Base-by-base conservation (phyloP, 2,888 invertebrate genomes). In the Eilema caniola region DNA sequence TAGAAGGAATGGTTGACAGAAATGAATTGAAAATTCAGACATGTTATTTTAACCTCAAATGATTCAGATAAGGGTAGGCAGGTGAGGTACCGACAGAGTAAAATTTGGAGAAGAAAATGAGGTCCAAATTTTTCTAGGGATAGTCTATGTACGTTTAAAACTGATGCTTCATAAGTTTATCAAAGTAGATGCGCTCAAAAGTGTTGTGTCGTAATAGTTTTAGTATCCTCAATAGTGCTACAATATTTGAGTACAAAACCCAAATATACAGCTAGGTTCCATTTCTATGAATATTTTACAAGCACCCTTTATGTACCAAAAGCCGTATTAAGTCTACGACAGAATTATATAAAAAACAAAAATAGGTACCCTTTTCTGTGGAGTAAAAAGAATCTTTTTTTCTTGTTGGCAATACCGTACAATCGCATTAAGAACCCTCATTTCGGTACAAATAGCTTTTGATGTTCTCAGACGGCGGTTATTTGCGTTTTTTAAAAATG, bases 281-380 rank as follows among this genome's bases (percentile, higher is more conserved):
- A 78, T 75, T 61, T 70, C 70, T 72, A 76, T 85, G 80, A 86
- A 86, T 86, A 85, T 84, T 85, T 84, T 75, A 83, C 75, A 68
- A 72, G 75, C 61, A 73, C 66, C 67, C 77, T 72, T 76, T 78
- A 79, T 82, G 82, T 82, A 82, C 75, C 71, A 77, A 84, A 78
- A 76, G 77, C 66, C 75, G 73, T 81, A 81, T 82, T 80, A 77
- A 79, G 78, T 68, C 80, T 67, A 84, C 79, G 78, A 77, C 71
- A 76, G 79, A 78, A 85, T 82, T 85, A 83, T 85, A 82, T 80
- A 83, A 28, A 61, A 61, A 31, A 33, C 61, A 61, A n/a, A n/a
- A n/a, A n/a, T 37, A 57, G 57, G 64, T 65, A 65, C 57, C 31
- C 41, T 33, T 72, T 82, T 78, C 77, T 79, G 72, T 77, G 66